phyloP scores from a whole-genome alignment of 2,113 vertebrate species.

The Hipposideros armiger region DNA sequence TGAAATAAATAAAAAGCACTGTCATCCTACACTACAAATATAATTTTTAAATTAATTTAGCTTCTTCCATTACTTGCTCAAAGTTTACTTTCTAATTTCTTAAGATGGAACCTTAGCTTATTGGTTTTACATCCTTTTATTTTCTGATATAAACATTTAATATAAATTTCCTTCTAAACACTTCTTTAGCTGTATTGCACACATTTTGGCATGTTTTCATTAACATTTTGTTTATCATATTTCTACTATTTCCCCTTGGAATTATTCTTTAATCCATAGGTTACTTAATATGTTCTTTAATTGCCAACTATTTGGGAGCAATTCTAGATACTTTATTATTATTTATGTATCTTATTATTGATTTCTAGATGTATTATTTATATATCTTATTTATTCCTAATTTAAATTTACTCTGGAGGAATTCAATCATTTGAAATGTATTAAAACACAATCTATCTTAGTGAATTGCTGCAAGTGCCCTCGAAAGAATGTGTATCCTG shows the following conservation, averaged over 20 bases:
- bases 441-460: not conserved
- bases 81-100: constrained; percentile 10
- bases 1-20: not conserved
- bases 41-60: constrained; percentile 13
- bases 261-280: not conserved
- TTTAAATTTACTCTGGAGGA: not conserved
- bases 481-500: not conserved
- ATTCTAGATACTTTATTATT: not conserved
- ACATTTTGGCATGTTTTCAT: not conserved
- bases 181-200: not conserved
- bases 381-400: not conserved
- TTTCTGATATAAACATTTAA: not conserved
- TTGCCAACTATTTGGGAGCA: not conserved
- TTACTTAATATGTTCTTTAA: not conserved
- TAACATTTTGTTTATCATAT: not conserved
- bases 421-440: not conserved
- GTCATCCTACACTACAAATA: not conserved
- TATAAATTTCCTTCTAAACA: not conserved
- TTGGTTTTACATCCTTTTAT: not conserved
- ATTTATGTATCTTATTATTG: not conserved
- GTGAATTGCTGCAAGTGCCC: not conserved
- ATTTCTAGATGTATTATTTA: not conserved
- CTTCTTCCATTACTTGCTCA: not conserved
- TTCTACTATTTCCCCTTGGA: not conserved
- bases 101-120: not conserved